Base-by-base conservation (phyloP, 1,140 invertebrate species). In the Camponotus pennsylvanicus region DNA sequence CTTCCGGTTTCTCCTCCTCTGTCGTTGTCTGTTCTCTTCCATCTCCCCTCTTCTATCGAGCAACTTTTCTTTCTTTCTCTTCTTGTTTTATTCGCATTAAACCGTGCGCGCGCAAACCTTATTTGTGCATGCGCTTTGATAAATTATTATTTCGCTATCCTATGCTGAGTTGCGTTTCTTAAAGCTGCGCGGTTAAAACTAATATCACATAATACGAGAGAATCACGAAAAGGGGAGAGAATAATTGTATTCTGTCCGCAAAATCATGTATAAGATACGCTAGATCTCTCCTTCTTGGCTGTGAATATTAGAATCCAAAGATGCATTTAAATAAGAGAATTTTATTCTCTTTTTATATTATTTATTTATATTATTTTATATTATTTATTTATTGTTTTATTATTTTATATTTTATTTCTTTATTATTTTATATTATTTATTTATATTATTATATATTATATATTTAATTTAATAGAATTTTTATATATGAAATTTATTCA, bases 1-100 rank as follows among this genome's bases (percentile, higher is more conserved):
- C 86, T 92, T 92, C 91, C 91, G 89, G 87, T 90, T 89, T 90
- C 79, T 69, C 78, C 69, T 61, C 67, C 75, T 78, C 69, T 37
- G 18, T 40, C 55, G 27, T 37, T 4, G 34, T 52, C 61, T 59
- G 64, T 76, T 57, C 71, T 76, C 15, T 27, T 76, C 59, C 57
- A 34, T 70, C 32, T 75, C 45, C 69, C 34, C 75, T 57, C 77
- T 66, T 85, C 55, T 42, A 27, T 21, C 45, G 21, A 15, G n/a
- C 49, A 18, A 57, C 18, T 61, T 21, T 55, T 73, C 67, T 0
- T 27, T 27, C 67, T 61, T 40, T 80, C 40, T 52, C 61, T 71
- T 42, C 49, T 63, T 21, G 13, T 18, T 61, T 15, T 27, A 52
- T 75, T 42, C 57, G n/a, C 27, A n/a, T 61, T 34, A 79, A 37